A percentile compares a stretch with the other conserved stretches of the same genome.
Conservation (phyloP, 2,797 vertebrate genomes). For the Labroides dimidiatus region DNA sequence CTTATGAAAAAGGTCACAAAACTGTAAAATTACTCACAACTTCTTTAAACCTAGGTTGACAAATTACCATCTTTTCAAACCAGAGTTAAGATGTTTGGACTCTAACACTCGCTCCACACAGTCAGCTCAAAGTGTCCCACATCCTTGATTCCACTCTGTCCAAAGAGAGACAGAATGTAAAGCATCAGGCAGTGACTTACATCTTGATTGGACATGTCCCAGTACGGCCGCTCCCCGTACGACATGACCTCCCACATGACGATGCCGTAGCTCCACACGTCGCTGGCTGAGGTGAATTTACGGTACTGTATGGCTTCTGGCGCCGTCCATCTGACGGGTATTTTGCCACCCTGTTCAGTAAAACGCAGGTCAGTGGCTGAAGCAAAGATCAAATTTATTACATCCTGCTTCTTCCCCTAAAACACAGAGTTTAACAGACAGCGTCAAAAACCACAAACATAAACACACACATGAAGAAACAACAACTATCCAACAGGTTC, state of each 20-base stretch:
- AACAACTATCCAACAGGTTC: background rate
- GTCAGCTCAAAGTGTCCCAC: too few relatives aligned
- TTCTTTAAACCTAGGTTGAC: too few relatives aligned
- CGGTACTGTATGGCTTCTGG: constrained; percentile 98
- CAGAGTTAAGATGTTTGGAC: too few relatives aligned
- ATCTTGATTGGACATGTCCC: constrained; percentile 99
- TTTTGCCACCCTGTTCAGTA: constrained; percentile 93
- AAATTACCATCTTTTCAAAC: too few relatives aligned
- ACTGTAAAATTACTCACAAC: too few relatives aligned
- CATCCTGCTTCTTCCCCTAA: constrained; percentile 71
- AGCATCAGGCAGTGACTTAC: constrained; percentile 83
- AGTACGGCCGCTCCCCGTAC: constrained; percentile 97
- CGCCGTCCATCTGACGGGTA: constrained; percentile 97
- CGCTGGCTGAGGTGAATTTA: constrained; percentile 98
- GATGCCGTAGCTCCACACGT: constrained; percentile 98
- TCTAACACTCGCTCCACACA: too few relatives aligned
- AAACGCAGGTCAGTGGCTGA: constrained; percentile 74
- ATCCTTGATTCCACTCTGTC: too few relatives aligned
- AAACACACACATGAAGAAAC: background rate
- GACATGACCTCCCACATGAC: constrained; percentile 99
- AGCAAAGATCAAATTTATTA: constrained; percentile 71
- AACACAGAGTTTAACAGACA: constrained; percentile 59
- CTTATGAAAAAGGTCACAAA: too few relatives aligned
- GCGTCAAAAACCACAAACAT: constrained; percentile 2
- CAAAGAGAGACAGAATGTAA: too few relatives aligned